Evolutionary conservation across 2,888 invertebrate species (phyloP).

Genomic region (Cephus rjabovi): DNA sequence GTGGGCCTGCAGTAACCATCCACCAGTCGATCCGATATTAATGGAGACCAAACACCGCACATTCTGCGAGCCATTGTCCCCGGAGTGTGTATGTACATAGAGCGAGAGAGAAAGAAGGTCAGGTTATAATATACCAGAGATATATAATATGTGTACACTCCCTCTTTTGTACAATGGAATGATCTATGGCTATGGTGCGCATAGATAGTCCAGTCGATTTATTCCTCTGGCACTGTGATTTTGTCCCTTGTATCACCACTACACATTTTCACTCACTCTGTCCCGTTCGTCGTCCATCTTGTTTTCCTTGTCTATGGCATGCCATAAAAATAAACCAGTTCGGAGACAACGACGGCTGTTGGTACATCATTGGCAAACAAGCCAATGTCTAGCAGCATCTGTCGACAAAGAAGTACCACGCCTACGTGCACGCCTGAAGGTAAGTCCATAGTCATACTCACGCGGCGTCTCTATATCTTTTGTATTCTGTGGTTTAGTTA

Average conservation of each 20-base stretch:
- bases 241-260: no score
- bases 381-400: not conserved
- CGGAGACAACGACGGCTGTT: not conserved
- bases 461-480: no score
- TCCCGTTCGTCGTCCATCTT: not conserved
- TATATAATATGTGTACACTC: conserved; percentile 56
- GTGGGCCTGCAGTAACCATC: conserved; percentile 44
- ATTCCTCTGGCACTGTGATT: no score
- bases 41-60: conserved; percentile 66
- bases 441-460: no score
- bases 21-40: conserved; percentile 64
- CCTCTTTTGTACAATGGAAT: conserved; percentile 54
- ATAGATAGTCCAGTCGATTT: conserved; percentile 34
- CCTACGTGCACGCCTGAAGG: no score
- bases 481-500: no score
- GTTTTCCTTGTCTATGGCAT: not conserved
- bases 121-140: conserved; percentile 42
- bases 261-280: not conserved
- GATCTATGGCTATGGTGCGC: conserved; percentile 48
- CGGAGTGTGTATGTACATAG: conserved; percentile 55
- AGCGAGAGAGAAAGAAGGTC: conserved; percentile 20
- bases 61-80: conserved; percentile 50
- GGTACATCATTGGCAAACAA: conserved; percentile 2
- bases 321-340: conserved; percentile 4
- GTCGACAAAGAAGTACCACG: not conserved